Conservation (phyloP, 2,113 vertebrate genomes). For the Rhadina sibilatrix region DNA sequence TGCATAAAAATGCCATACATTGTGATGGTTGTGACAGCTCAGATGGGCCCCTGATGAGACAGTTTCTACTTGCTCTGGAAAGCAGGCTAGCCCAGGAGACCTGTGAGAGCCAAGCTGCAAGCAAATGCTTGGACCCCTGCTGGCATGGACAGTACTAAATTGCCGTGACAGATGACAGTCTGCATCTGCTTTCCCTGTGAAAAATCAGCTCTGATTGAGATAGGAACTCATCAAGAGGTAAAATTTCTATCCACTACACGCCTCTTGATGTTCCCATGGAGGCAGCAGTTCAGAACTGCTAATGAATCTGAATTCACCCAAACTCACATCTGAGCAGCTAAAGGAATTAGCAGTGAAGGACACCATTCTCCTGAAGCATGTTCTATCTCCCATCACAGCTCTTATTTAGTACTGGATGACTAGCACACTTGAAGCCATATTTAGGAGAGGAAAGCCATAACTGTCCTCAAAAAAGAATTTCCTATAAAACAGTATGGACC, state of each 20-base stretch:
- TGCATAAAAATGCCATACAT: not conserved
- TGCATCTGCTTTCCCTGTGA: not conserved
- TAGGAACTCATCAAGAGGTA: not conserved
- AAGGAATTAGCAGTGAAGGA: not conserved
- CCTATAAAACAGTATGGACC: not conserved
- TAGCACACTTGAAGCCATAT: not conserved
- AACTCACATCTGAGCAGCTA: not conserved
- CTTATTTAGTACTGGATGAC: not conserved
- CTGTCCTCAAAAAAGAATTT: not conserved
- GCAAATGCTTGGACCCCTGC: not conserved
- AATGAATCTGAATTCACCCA: not conserved
- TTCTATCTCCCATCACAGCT: not conserved
- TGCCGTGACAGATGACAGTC: not conserved
- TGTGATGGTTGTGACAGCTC: not conserved
- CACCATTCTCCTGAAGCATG: not conserved
- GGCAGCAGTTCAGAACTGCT: not conserved
- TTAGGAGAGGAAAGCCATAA: not conserved
- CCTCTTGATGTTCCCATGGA: not conserved
- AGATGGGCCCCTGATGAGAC: not conserved
- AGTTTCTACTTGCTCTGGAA: not conserved
- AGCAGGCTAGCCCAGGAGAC: not conserved
- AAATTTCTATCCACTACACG: not conserved
- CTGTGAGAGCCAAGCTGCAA: not conserved
- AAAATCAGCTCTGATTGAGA: not conserved
- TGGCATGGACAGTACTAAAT: not conserved